Percentiles rank a stretch among this genome's conserved stretches.
phyloP scores from a whole-genome alignment of 2,113 vertebrate species.

The Ailuropoda melanoleuca region DNA sequence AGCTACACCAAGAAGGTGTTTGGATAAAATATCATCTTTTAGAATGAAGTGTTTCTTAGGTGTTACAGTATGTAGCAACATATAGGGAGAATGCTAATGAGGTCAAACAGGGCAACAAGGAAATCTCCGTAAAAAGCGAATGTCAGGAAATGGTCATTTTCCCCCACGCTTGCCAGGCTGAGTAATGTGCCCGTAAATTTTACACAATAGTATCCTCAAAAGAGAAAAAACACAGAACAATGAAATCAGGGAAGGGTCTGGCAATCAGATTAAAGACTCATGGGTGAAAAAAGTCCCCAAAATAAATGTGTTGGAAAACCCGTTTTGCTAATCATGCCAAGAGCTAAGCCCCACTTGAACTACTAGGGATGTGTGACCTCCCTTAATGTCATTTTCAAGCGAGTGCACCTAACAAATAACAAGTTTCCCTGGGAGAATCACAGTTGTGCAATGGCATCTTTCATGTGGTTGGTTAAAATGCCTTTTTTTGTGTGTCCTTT shows the following conservation, averaged over 20 bases:
- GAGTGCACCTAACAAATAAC: slow-evolving; percentile 37
- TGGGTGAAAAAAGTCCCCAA: neutral
- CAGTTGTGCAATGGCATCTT: neutral
- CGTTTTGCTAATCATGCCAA: slow-evolving; percentile 52
- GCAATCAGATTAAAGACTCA: slow-evolving; percentile 44
- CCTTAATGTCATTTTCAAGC: slow-evolving; percentile 46
- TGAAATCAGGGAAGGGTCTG: slow-evolving; percentile 37
- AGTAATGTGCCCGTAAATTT: slow-evolving; percentile 1
- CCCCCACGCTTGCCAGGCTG: neutral
- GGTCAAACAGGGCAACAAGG: neutral
- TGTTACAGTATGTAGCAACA: neutral
- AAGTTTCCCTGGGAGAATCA: slow-evolving; percentile 56
- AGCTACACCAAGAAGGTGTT: neutral
- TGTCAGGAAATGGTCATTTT: neutral
- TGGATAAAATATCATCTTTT: neutral
- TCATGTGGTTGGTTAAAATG: slow-evolving; percentile 34
- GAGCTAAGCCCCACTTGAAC: slow-evolving; percentile 37
- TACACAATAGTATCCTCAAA: neutral
- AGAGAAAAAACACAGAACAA: slow-evolving; percentile 45
- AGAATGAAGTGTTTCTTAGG: slow-evolving; percentile 26
- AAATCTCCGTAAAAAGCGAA: neutral
- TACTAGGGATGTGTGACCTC: neutral
- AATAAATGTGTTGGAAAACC: slow-evolving; percentile 59
- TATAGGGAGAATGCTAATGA: neutral
- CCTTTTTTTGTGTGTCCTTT: slow-evolving; percentile 9